Base-by-base conservation (phyloP, 1,140 invertebrate genomes). In the Ostrea edulis region DNA sequence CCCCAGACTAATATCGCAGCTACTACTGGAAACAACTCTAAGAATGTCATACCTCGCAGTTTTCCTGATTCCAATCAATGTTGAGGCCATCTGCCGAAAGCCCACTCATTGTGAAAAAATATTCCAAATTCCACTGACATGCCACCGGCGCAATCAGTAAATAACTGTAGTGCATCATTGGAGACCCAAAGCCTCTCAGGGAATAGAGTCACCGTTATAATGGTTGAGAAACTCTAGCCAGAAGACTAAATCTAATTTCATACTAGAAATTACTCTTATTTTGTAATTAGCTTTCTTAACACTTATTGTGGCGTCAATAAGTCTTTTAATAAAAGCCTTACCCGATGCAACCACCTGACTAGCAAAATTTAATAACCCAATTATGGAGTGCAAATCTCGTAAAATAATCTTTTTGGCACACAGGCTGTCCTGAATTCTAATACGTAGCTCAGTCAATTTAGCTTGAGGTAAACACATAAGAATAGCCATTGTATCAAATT, bases 111-210 rank as follows among this genome's bases (percentile, higher is more conserved):
- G 1, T 8, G 8, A 55, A 55, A 55, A 55, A 55, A 55, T 54
- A 54, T 54, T 54, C 53, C 53, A 55, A 55, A 55, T 3, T 8
- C 54, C 17, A 2, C 54, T 8, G 54, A 55, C 54, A 3, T 62
- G 14, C 12, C 12, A 14, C 58, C 58, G 0, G 58, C 0, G 12
- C 58, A 14, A 62, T 62, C 58, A 20, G 58, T 62, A 62, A 81
- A 81, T 22, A 1, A 44, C 35, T 44, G 35, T 1, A 44, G 35
- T 44, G 35, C 5, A 44, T 44, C 35, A 44, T 77, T 14, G 12
- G 68, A 77, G 68, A 77, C 68, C n/a, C n/a, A 77, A 2, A 77
- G n/a, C n/a, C 68, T 77, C 68, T 77, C 68, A 77, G 68, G 68
- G n/a, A 77, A 77, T 3, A 77, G 29, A 22, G 68, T 77, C 68